phyloP scores from a whole-genome alignment of 2,888 invertebrate species.

The Proisotoma minuta region DNA sequence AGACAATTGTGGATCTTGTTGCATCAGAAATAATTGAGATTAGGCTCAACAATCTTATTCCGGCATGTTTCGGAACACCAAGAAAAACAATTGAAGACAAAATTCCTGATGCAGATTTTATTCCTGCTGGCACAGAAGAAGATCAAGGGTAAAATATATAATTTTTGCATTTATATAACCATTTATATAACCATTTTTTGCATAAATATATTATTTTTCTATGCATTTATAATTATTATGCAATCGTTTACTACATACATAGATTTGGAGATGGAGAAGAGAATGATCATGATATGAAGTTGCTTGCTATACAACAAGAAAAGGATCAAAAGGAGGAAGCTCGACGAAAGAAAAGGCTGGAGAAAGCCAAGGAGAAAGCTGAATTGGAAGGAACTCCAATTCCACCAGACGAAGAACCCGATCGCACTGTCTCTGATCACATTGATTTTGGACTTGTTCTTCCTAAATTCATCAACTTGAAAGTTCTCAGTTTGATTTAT shows the following conservation, averaged over 20 bases:
- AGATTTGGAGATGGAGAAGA: conserved; percentile 12
- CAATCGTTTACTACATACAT: no score
- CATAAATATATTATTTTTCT: background rate
- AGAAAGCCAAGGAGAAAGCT: background rate
- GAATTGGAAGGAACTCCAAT: conserved; percentile 12
- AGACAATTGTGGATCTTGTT: conserved; percentile 32
- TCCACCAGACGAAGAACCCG: conserved; percentile 8
- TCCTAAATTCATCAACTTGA: conserved; percentile 30
- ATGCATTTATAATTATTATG: background rate
- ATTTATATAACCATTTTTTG: no score
- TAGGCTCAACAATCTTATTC: conserved; percentile 40
- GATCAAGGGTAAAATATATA: conserved; percentile 23
- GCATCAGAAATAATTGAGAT: conserved; percentile 32
- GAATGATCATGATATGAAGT: background rate
- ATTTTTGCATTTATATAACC: background rate
- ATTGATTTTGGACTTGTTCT: conserved; percentile 39
- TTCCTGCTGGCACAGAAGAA: conserved; percentile 8
- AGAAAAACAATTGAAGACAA: conserved; percentile 27
- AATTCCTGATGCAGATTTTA: conserved; percentile 21
- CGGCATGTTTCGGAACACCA: conserved; percentile 42
- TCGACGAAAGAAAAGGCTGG: conserved; percentile 17
- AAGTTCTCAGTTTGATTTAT: conserved; percentile 41
- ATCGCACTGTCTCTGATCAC: conserved; percentile 34
- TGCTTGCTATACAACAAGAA: background rate
- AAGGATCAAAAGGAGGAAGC: conserved; percentile 13